Evolutionary conservation across 2,113 vertebrate genomes (phyloP).

Genomic region (Dasypus novemcinctus): DNA sequence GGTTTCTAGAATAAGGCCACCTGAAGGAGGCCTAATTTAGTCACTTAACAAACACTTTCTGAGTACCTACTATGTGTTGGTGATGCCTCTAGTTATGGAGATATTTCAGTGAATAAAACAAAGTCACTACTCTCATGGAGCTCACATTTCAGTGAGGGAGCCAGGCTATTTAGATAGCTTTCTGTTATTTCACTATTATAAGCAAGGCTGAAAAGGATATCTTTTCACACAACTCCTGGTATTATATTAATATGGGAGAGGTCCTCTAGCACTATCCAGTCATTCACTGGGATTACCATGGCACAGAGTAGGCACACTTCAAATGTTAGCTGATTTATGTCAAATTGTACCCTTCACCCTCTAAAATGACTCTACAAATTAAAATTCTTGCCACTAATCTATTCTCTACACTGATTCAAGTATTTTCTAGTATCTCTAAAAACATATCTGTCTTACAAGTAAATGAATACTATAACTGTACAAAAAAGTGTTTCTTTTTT

Average conservation of each 20-base stretch:
- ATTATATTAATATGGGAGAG: neutral
- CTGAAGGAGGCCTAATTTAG: neutral
- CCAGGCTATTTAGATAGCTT: neutral
- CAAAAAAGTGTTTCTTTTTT: no score
- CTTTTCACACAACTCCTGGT: no score
- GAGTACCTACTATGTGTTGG: neutral
- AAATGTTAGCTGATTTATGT: neutral
- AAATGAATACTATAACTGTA: neutral
- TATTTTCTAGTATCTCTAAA: neutral
- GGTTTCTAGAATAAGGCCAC: neutral
- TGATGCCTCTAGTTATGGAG: neutral
- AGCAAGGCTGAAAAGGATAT: no score
- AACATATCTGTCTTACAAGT: neutral
- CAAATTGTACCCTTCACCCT: neutral
- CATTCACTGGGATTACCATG: neutral
- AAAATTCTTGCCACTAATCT: neutral
- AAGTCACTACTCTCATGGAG: no score
- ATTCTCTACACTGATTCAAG: neutral
- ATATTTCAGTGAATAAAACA: neutral
- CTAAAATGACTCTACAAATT: neutral
- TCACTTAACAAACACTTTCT: no score
- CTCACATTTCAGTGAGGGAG: neutral
- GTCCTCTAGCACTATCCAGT: no score
- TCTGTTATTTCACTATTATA: neutral
- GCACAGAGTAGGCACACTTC: neutral